A percentile compares a stretch with the other conserved stretches of the same genome.
These are phyloP conservation scores for Rutpela maculata DNA, from an alignment of 2,888 invertebrate genomes.

Conservation along the genomic window DNA sequence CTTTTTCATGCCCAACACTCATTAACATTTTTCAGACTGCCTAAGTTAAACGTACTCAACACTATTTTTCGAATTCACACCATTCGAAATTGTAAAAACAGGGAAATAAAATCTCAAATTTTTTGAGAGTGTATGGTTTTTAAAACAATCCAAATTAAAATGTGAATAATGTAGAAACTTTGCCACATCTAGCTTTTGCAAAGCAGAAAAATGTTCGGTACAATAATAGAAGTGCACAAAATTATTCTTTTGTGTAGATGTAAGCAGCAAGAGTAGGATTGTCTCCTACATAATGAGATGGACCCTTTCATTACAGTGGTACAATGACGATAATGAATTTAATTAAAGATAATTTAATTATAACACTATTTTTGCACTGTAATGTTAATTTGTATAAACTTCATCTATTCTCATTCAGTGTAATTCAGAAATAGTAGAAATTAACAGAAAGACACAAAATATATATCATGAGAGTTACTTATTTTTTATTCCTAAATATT, in stretches of 20 bases:
- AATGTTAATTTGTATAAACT: too few relatives aligned
- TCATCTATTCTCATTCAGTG: not conserved
- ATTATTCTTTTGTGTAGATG: not conserved
- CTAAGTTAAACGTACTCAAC: too few relatives aligned
- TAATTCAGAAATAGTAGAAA: not conserved
- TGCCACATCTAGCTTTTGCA: slow-evolving; percentile 57
- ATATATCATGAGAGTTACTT: not conserved
- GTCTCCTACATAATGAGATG: not conserved
- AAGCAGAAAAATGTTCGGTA: slow-evolving; percentile 54
- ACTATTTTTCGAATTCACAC: too few relatives aligned
- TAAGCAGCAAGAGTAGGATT: not conserved
- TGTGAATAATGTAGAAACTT: slow-evolving; percentile 50
- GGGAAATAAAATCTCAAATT: slow-evolving; percentile 5
- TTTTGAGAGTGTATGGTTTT: too few relatives aligned
- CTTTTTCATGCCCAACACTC: too few relatives aligned
- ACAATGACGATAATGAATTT: too few relatives aligned
- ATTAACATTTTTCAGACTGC: too few relatives aligned
- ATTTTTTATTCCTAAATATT: not conserved
- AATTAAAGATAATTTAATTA: too few relatives aligned
- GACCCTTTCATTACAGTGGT: too few relatives aligned
- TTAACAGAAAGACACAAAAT: not conserved
- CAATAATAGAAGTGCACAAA: slow-evolving; percentile 31
- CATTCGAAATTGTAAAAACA: too few relatives aligned
- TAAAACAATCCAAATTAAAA: not conserved
- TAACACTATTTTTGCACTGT: too few relatives aligned